phyloP scores from a whole-genome alignment of 2,888 invertebrate species.

The Stenodera caucasica region DNA sequence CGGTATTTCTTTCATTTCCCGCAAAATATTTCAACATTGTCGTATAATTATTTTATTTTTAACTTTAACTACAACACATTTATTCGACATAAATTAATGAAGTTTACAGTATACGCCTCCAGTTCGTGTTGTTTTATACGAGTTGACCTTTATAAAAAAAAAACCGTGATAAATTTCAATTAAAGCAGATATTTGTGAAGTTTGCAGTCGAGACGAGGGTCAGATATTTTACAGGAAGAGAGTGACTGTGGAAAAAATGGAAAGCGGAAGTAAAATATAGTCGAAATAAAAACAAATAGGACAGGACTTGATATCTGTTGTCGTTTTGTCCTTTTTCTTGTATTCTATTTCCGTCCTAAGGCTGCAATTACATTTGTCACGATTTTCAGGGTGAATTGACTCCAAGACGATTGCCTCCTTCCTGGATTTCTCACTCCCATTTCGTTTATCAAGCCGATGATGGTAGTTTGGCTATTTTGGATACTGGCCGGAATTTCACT shows the following conservation, averaged over 20 bases:
- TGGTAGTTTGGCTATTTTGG: constrained; percentile 77
- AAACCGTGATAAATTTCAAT: not conserved
- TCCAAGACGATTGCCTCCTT: constrained; percentile 65
- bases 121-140: not conserved
- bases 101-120: not conserved
- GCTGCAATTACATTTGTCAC: constrained; percentile 32
- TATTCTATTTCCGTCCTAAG: constrained; percentile 23
- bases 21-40: not conserved
- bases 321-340: constrained; percentile 10
- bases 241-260: not conserved
- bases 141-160: not conserved
- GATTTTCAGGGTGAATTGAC: constrained; percentile 51
- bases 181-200: not conserved
- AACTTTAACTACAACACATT: not conserved
- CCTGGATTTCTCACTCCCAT: constrained; percentile 81
- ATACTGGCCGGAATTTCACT: constrained; percentile 74
- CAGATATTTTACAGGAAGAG: constrained; percentile 12
- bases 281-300: not conserved
- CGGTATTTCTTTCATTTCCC: not conserved
- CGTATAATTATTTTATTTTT: not conserved
- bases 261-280: not conserved
- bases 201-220: not conserved
- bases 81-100: not conserved
- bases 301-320: not conserved
- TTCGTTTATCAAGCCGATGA: constrained; percentile 87